Evolutionary conservation across 2,888 invertebrate species (phyloP).

Genomic region (Epinotia brunnichana): DNA sequence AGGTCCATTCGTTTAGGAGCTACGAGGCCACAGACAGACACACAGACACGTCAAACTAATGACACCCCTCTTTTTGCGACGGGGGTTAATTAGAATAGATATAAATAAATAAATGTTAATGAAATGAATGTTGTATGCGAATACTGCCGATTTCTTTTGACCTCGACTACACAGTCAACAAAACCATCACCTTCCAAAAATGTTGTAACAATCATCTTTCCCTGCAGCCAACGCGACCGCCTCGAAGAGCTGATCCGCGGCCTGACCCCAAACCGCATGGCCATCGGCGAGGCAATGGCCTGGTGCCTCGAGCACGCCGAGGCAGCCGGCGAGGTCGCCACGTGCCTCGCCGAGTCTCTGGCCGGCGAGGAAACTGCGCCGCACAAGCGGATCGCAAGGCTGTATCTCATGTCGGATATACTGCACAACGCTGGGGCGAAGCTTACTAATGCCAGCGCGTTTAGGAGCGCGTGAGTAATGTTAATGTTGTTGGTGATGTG

Average conservation of each 20-base stretch:
- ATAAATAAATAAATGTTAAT: too few species aligned
- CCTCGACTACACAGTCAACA: too few species aligned
- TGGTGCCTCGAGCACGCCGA: conserved; percentile 99
- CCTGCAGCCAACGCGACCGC: conserved; percentile 88
- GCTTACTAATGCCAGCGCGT: conserved; percentile 97
- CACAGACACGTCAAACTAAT: too few species aligned
- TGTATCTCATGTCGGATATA: conserved; percentile 98
- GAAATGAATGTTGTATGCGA: too few species aligned
- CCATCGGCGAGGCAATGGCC: conserved; percentile 98
- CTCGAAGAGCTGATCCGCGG: conserved; percentile 95
- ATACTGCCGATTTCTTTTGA: too few species aligned
- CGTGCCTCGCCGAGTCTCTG: conserved; percentile 94
- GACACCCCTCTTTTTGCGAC: too few species aligned
- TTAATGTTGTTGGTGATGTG: too few species aligned
- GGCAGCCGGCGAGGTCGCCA: conserved; percentile 95
- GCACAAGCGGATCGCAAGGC: conserved; percentile 94
- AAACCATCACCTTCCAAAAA: too few species aligned
- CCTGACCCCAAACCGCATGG: conserved; percentile 90
- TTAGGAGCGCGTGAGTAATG: conserved; percentile 92
- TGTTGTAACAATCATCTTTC: neutral
- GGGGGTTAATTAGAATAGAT: too few species aligned
- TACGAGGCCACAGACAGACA: too few species aligned
- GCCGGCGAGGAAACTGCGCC: conserved; percentile 90
- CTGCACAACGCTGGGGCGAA: conserved; percentile 98
- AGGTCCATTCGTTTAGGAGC: too few species aligned